These are phyloP conservation scores for Rhinoptilus africanus DNA, from an alignment of 2,113 vertebrate species.

Conservation along the genomic window DNA sequence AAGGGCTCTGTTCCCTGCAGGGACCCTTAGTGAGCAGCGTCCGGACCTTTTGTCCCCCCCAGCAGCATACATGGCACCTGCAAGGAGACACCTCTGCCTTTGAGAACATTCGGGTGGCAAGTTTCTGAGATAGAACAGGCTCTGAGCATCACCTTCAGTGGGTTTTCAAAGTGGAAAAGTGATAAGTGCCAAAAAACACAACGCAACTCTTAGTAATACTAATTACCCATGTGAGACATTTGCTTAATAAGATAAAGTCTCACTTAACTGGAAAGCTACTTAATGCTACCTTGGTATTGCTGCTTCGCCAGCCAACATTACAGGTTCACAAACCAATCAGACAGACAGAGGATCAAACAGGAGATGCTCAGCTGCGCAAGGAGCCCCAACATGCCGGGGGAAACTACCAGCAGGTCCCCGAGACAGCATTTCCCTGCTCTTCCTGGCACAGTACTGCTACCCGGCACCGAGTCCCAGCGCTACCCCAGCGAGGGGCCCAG, in stretches of 20 bases:
- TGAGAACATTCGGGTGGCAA: accelerated
- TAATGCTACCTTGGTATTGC: accelerated
- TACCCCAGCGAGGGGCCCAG: accelerated
- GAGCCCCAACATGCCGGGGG: accelerated
- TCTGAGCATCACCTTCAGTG: background rate
- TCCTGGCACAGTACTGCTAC: background rate
- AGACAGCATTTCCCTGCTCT: background rate
- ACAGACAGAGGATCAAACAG: background rate
- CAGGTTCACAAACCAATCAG: background rate
- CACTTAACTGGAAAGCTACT: background rate
- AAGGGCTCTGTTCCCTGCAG: accelerated
- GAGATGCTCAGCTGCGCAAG: background rate
- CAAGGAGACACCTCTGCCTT: accelerated
- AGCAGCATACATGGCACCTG: accelerated
- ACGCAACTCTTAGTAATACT: background rate
- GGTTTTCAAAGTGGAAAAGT: background rate
- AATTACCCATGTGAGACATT: background rate
- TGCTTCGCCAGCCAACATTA: background rate
- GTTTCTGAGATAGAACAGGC: background rate
- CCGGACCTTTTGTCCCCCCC: background rate
- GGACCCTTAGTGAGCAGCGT: accelerated
- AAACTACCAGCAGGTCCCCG: background rate
- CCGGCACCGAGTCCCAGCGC: background rate
- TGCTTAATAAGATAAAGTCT: background rate
- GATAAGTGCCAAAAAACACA: background rate